Conservation (phyloP, 2,888 invertebrate species). For the Lobophora halterata region DNA sequence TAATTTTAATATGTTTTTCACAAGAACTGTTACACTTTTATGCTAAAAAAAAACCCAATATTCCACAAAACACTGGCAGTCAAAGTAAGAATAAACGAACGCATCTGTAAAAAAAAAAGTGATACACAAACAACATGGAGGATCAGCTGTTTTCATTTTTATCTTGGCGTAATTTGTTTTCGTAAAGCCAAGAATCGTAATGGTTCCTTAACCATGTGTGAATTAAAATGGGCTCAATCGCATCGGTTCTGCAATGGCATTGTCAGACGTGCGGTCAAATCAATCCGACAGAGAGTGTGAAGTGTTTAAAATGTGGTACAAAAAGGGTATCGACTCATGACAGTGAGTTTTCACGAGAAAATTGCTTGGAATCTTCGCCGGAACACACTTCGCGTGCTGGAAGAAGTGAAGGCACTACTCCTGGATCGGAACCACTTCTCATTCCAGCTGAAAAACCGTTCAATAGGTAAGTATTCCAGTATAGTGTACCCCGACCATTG, state of each 20-base stretch:
- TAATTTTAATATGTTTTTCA: too few species aligned
- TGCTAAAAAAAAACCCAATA: conserved; percentile 7
- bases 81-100: background rate
- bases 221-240: conserved; percentile 93
- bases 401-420: conserved; percentile 70
- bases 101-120: conserved; percentile 51
- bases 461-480: conserved; percentile 63
- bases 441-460: conserved; percentile 67
- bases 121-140: conserved; percentile 82
- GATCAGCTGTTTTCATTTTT: conserved; percentile 82
- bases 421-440: conserved; percentile 67
- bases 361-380: conserved; percentile 67
- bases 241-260: conserved; percentile 96
- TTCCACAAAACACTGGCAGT: background rate
- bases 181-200: conserved; percentile 69
- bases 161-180: conserved; percentile 64
- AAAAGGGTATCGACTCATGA: conserved; percentile 82
- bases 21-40: too few species aligned
- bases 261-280: conserved; percentile 93
- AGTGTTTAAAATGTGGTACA: conserved; percentile 91
- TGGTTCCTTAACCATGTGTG: conserved; percentile 80
- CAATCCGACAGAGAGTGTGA: conserved; percentile 92
- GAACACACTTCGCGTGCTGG: conserved; percentile 66
- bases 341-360: conserved; percentile 65
- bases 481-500: conserved; percentile 52